These are phyloP conservation scores for Poeciliopsis occidentalis DNA, from an alignment of 2,113 vertebrate species.

Conservation along the genomic window DNA sequence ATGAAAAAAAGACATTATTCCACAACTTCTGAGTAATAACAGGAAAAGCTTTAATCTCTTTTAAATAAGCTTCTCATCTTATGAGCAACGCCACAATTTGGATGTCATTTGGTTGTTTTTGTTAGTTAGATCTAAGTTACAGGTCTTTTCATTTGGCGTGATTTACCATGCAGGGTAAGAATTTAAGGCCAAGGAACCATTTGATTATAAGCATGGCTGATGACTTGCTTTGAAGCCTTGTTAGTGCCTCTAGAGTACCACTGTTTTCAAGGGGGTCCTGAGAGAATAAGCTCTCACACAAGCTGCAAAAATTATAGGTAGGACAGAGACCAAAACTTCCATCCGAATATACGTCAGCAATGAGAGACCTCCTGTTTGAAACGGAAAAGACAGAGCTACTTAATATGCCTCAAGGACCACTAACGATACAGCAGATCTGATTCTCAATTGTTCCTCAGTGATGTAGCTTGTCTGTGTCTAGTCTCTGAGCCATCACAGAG, in stretches of 20 bases:
- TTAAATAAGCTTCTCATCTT: conserved; percentile 60
- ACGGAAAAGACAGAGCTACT: conserved; percentile 27
- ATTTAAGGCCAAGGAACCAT: conserved; percentile 77
- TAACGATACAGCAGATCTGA: conserved; percentile 53
- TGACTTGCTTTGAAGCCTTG: conserved; percentile 72
- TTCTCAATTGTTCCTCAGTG: conserved; percentile 66
- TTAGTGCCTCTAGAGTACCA: conserved; percentile 60
- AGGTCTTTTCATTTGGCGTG: conserved; percentile 77
- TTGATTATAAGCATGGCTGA: conserved; percentile 79
- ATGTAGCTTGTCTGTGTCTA: conserved; percentile 64
- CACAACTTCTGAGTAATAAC: conserved; percentile 18
- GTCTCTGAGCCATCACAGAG: conserved; percentile 74
- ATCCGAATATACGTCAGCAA: conserved; percentile 19
- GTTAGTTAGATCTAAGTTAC: conserved; percentile 59
- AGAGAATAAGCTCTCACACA: conserved; percentile 67
- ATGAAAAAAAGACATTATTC: conserved; percentile 31
- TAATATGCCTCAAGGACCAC: conserved; percentile 37
- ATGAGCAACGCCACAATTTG: conserved; percentile 72
- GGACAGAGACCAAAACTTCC: conserved; percentile 20
- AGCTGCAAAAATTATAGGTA: conserved; percentile 40
- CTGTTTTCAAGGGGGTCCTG: conserved; percentile 61
- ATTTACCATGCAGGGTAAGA: conserved; percentile 73
- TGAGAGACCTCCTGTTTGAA: conserved; percentile 31
- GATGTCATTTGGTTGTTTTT: conserved; percentile 66
- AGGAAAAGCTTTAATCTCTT: conserved; percentile 52